phyloP scores from a whole-genome alignment of 2,113 vertebrate species.

The Lethenteron camtschaticum region DNA sequence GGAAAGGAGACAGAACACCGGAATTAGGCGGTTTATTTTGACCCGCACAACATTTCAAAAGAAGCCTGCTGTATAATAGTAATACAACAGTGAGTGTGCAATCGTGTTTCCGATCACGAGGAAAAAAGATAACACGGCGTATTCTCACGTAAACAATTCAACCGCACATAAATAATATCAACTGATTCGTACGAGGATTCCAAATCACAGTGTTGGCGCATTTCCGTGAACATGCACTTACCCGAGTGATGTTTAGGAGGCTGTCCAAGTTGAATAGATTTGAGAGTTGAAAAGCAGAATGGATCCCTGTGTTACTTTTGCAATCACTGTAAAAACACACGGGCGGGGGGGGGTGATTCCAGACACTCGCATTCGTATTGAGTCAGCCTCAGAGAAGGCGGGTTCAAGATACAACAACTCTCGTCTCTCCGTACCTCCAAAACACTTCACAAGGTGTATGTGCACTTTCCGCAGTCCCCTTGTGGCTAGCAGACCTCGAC shows the following conservation, averaged over 20 bases:
- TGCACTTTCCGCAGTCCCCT: too few relatives aligned
- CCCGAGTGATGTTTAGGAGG: conserved; percentile 36
- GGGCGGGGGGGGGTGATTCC: neutral
- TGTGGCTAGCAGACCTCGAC: too few relatives aligned
- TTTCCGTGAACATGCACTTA: conserved; percentile 20
- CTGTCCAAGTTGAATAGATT: conserved; percentile 46
- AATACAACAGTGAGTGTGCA: neutral
- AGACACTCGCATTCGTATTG: too few relatives aligned
- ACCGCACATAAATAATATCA: neutral
- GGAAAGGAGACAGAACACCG: conserved; percentile 10
- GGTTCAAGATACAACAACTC: too few relatives aligned
- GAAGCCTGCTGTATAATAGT: neutral
- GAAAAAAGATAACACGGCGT: neutral
- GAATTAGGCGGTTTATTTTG: neutral
- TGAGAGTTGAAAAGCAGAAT: conserved; percentile 49
- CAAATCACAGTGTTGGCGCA: neutral
- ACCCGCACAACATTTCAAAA: conserved; percentile 1
- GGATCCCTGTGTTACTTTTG: conserved; percentile 60
- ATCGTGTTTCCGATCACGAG: neutral
- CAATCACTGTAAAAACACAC: conserved; percentile 6
- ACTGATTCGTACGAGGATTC: neutral
- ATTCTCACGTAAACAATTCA: neutral
- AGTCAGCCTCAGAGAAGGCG: too few relatives aligned
- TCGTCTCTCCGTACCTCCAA: too few relatives aligned
- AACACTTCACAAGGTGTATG: too few relatives aligned